phyloP scores from a whole-genome alignment of 2,113 vertebrate genomes.

The Grallaria varia region DNA sequence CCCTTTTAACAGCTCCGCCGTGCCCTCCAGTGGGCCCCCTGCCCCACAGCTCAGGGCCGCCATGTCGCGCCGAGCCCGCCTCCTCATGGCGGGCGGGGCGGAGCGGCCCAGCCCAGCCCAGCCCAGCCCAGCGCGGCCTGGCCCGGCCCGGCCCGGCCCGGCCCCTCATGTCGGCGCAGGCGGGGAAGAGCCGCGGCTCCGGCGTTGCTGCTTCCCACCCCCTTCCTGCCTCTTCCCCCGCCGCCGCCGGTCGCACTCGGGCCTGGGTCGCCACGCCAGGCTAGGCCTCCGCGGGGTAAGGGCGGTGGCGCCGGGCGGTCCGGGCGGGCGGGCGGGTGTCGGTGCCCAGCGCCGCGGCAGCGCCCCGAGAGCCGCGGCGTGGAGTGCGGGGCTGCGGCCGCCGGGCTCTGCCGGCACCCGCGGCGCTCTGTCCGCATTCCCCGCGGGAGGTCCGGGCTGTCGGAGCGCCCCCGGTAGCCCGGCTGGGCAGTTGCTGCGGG shows the following conservation, averaged over 20 bases:
- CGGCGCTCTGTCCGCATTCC: neutral
- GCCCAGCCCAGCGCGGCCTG: neutral
- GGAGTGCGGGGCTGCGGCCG: neutral
- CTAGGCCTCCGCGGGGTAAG: neutral
- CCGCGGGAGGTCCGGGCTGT: neutral
- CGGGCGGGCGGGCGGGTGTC: neutral
- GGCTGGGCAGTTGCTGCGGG: neutral
- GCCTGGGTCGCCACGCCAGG: neutral
- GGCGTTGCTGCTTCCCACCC: neutral
- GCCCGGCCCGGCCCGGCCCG: neutral
- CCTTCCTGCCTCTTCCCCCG: neutral
- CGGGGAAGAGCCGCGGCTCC: neutral
- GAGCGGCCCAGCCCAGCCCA: neutral
- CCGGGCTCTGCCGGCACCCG: neutral
- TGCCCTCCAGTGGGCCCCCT: too few relatives aligned
- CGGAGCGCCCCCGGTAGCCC: neutral
- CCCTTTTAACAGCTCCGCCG: too few relatives aligned
- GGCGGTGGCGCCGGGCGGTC: neutral
- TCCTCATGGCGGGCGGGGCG: neutral
- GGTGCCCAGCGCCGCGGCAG: neutral
- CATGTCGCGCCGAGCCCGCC: neutral
- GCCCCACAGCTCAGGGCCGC: neutral
- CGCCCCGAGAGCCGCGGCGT: neutral
- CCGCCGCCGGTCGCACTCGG: neutral
- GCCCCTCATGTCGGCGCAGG: slow-evolving; percentile 62